These are phyloP conservation scores for Strigamia transsilvanica DNA, from an alignment of 2,888 invertebrate species.

Conservation along the genomic window DNA sequence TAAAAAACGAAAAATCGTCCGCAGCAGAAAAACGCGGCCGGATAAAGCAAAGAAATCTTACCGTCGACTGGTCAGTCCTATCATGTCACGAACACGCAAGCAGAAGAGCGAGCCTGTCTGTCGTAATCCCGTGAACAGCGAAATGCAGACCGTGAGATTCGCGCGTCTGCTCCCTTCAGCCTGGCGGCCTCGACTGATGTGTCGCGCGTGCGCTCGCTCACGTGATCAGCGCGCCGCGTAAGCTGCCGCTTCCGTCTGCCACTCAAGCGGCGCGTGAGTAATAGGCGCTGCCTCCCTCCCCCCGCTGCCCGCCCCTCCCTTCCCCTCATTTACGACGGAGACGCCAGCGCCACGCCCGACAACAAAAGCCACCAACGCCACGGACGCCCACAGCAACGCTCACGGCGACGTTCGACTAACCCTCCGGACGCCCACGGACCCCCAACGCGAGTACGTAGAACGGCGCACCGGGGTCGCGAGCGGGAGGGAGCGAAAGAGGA, in stretches of 20 bases:
- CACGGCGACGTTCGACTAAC: neutral
- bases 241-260: slow-evolving; percentile 54
- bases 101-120: neutral
- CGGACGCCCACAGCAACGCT: slow-evolving; percentile 2
- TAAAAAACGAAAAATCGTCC: neutral
- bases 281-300: slow-evolving; percentile 52
- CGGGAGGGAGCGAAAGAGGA: too few relatives aligned
- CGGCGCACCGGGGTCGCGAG: neutral
- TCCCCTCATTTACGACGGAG: slow-evolving; percentile 23
- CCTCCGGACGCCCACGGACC: neutral
- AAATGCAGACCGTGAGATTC: slow-evolving; percentile 33
- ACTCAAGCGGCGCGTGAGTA: slow-evolving; percentile 54
- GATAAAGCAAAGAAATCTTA: neutral
- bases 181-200: slow-evolving; percentile 51
- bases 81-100: slow-evolving; percentile 3
- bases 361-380: slow-evolving; percentile 42
- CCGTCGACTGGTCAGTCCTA: neutral
- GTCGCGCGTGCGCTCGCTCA: slow-evolving; percentile 53
- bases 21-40: neutral
- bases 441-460: neutral
- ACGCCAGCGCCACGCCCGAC: slow-evolving; percentile 46
- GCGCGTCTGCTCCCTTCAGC: slow-evolving; percentile 46
- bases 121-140: slow-evolving; percentile 16
- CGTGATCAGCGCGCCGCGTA: slow-evolving; percentile 53
- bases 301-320: slow-evolving; percentile 36